Percentiles rank a stretch among this genome's conserved stretches.
Conservation (phyloP, 1,140 invertebrate species). For the Eulimnadia texana region DNA sequence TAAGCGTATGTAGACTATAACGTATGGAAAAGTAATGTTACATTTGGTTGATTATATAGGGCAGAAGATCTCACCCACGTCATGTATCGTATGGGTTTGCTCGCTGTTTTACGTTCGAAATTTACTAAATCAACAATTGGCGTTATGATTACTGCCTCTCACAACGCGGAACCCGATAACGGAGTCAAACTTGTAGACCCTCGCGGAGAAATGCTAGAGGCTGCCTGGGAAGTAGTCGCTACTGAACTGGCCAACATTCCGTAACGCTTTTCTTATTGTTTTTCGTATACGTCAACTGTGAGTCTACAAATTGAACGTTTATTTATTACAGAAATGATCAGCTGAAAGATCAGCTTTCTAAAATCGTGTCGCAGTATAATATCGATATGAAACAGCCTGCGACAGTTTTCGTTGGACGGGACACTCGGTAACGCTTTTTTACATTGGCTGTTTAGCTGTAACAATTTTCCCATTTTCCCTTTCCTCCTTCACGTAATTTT, state of each 20-base stretch:
- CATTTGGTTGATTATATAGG: slow-evolving; percentile 39
- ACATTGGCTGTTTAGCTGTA: no score
- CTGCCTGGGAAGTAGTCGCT: slow-evolving; percentile 76
- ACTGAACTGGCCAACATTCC: slow-evolving; percentile 65
- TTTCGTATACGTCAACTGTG: slow-evolving; percentile 3
- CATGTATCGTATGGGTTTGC: slow-evolving; percentile 78
- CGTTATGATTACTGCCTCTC: slow-evolving; percentile 97
- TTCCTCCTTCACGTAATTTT: no score
- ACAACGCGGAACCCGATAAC: slow-evolving; percentile 92
- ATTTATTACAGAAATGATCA: slow-evolving; percentile 24
- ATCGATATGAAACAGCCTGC: slow-evolving; percentile 52
- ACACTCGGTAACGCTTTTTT: slow-evolving; percentile 44
- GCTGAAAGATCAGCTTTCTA: slow-evolving; percentile 32
- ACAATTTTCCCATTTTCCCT: no score
- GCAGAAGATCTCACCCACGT: slow-evolving; percentile 69
- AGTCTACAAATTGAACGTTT: not conserved
- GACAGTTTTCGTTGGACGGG: slow-evolving; percentile 51
- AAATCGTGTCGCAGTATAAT: slow-evolving; percentile 39
- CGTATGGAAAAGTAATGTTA: not conserved
- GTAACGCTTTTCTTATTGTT: slow-evolving; percentile 32
- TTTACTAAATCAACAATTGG: slow-evolving; percentile 61
- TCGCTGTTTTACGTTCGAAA: slow-evolving; percentile 75
- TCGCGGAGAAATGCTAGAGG: slow-evolving; percentile 86
- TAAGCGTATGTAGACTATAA: not conserved
- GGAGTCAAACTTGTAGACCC: slow-evolving; percentile 94